These are phyloP conservation scores for Calyptommatus sinebrachiatus DNA, from an alignment of 2,113 vertebrate genomes.

Conservation along the genomic window DNA sequence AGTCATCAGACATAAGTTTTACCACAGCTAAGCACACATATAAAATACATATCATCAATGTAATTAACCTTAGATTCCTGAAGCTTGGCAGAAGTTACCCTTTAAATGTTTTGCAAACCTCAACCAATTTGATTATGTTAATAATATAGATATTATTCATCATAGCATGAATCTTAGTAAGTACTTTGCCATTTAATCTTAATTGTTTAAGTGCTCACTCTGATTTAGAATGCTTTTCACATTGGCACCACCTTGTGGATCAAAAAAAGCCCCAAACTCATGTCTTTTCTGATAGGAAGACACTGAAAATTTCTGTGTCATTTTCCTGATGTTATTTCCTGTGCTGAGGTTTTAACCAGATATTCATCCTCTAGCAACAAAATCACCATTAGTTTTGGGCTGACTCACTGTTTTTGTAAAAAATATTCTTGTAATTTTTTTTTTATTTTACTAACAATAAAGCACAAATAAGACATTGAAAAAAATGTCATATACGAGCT, in stretches of 20 bases:
- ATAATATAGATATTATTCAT: background rate
- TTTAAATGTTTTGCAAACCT: background rate
- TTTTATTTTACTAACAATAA: background rate
- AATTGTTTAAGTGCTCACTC: background rate
- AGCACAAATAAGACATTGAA: background rate
- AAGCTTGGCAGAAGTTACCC: background rate
- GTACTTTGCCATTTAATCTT: background rate
- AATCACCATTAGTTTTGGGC: background rate
- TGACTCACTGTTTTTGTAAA: background rate
- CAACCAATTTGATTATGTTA: background rate
- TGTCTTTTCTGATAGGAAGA: background rate
- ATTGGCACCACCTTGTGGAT: conserved; percentile 32
- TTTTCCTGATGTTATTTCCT: background rate
- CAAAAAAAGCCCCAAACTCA: background rate
- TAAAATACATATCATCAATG: background rate
- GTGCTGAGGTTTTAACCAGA: background rate
- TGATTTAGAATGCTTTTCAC: conserved; percentile 8
- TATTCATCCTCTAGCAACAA: too few relatives aligned
- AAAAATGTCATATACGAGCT: too few relatives aligned
- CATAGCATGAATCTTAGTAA: conserved; percentile 9
- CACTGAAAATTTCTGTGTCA: background rate
- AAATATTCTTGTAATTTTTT: background rate
- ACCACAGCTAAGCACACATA: background rate
- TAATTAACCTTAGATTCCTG: background rate
- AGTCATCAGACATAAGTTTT: background rate